Percentiles rank a stretch among this genome's conserved stretches.
These are phyloP conservation scores for Baccha elongata DNA, from an alignment of 2,888 invertebrate genomes.

Conservation along the genomic window DNA sequence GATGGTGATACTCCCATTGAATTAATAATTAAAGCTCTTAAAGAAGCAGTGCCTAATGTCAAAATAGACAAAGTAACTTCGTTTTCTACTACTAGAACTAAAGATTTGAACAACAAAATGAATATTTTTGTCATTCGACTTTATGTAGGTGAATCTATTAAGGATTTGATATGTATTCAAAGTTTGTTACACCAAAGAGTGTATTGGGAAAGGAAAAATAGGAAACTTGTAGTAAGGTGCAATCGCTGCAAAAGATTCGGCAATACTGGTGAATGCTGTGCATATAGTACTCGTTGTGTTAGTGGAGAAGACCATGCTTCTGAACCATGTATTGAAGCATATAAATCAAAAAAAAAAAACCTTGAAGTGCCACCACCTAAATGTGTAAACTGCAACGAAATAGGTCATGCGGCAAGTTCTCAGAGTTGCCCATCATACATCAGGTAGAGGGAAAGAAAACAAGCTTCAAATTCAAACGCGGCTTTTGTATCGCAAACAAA, in stretches of 20 bases:
- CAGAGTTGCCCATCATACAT: neutral
- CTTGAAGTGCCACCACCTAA: neutral
- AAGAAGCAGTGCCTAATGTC: neutral
- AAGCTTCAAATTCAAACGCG: neutral
- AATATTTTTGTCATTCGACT: conserved; percentile 1
- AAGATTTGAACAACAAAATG: neutral
- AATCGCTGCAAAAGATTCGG: neutral
- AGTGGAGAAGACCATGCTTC: conserved; percentile 3
- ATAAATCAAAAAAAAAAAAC: neutral
- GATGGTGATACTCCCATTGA: no score
- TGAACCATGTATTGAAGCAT: conserved; percentile 5
- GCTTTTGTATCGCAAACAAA: neutral
- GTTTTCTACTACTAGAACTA: neutral
- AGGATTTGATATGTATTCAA: neutral
- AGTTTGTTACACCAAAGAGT: conserved; percentile 7
- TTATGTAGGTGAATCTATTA: neutral
- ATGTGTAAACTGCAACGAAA: neutral
- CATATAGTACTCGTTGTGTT: neutral
- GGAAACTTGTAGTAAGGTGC: conserved; percentile 1
- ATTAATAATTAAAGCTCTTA: no score
- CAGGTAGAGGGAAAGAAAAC: neutral
- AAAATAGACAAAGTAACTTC: neutral
- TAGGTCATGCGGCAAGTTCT: neutral
- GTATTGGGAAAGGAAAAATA: conserved; percentile 2
- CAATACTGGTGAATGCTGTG: neutral